Evolutionary conservation across 2,888 invertebrate genomes (phyloP), one percentile per base, ranked within the genome.

Genomic region (Sabellastarte sp.): DNA sequence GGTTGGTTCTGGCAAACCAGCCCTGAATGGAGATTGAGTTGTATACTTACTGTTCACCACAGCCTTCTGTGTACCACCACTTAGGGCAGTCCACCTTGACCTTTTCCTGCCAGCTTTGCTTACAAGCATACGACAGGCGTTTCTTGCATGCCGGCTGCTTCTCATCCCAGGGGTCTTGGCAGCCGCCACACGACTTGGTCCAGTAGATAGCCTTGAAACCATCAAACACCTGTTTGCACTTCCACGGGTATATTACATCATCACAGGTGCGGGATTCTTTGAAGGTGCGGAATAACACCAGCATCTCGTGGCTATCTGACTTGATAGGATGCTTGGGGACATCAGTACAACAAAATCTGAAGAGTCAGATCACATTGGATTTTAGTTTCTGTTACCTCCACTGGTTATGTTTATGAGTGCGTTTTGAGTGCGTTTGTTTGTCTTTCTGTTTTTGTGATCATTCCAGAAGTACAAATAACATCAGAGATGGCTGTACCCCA

Each of bases 131-230:
- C 0, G 66, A 57, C 29, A 68, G 57, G 20, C 71, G 56, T n/a
- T 63, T 59, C 53, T 30, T 41, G 50, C 72, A 72, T 1, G 65
- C 67, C 0, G 63, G 62, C 63, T 72, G 67, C 10, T 60, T 63
- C 5, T 33, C 30, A 10, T 51, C 31, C 29, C 57, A 24, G 15
- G 60, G 55, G 30, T 59, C 55, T 3, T 56, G 59, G 58, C 76
- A 77, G 1, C 77, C 77, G 1, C 77, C 76, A 63, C 75, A 75
- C 1, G 74, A 63, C 32, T 72, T 73, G 73, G 67, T 29, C 24
- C 55, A 59, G 26, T 4, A 32, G 26, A 26, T n/a, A 59, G 3
- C 33, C 41, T 66, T 64, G 64, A 73, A 73, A 15, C 73, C 73
- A 20, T 57, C 59, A 57, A 57, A 57, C 20, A 66, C 30, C 4